Percentiles rank a stretch among this genome's conserved stretches.
Evolutionary conservation across 1,140 invertebrate genomes (phyloP).

Genomic region (Cyrtorhinus lividipennis): DNA sequence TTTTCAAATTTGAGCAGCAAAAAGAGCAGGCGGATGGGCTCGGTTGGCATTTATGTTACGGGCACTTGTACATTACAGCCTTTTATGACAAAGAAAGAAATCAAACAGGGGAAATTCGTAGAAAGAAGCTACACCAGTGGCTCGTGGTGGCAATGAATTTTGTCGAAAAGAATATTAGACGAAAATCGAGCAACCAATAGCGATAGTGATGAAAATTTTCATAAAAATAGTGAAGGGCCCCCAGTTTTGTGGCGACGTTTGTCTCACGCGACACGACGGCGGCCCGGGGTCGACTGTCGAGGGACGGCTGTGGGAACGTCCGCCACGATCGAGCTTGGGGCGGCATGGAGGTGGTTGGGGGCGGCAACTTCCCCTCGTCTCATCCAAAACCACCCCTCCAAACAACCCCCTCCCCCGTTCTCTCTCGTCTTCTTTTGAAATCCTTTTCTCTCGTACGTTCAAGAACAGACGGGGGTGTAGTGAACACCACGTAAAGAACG

Average conservation of each 20-base stretch:
- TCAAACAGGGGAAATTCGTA: too few relatives aligned
- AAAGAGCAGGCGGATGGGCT: neutral
- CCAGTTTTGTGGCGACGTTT: neutral
- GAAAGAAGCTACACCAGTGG: too few relatives aligned
- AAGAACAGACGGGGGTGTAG: too few relatives aligned
- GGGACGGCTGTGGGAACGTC: neutral
- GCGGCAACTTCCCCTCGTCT: neutral
- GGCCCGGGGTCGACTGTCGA: neutral
- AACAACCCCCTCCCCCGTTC: neutral
- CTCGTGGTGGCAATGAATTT: too few relatives aligned
- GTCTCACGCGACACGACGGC: conserved; percentile 10
- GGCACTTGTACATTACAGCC: conserved; percentile 4
- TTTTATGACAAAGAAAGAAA: neutral
- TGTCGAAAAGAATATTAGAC: too few relatives aligned
- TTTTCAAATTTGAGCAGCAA: neutral
- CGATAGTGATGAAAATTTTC: too few relatives aligned
- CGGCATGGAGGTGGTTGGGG: neutral
- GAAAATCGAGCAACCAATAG: too few relatives aligned
- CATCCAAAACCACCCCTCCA: neutral
- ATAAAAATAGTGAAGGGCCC: neutral
- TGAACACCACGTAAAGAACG: neutral
- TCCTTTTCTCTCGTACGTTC: too few relatives aligned
- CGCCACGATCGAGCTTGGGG: neutral
- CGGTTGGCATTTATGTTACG: neutral
- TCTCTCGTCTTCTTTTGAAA: neutral